A percentile compares a stretch with the other conserved stretches of the same genome.
phyloP scores from a whole-genome alignment of 2,113 vertebrate genomes.

The Pseudonaja textilis region DNA sequence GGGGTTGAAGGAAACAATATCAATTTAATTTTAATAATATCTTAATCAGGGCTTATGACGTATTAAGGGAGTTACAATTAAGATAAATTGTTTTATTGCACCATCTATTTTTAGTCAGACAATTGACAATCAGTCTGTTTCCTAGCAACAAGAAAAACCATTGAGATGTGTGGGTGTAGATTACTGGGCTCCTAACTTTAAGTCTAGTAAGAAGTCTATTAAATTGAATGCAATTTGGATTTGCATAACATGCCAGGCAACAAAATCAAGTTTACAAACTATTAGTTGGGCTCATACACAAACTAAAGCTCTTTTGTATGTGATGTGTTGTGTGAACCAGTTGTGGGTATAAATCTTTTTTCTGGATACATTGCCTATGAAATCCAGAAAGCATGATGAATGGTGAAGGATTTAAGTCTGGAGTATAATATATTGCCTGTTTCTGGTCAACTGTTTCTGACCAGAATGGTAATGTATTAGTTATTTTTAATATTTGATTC shows the following conservation, averaged over 20 bases:
- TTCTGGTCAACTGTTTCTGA: not conserved
- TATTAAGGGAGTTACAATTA: not conserved
- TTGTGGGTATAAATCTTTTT: not conserved
- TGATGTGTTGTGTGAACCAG: not conserved
- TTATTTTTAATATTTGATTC: not conserved
- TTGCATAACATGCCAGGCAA: not conserved
- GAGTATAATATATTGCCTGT: not conserved
- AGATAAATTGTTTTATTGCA: not conserved
- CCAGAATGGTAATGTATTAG: not conserved
- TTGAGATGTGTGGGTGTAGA: not conserved
- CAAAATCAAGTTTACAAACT: not conserved
- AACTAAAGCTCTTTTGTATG: not conserved
- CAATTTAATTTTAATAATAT: rapidly evolving
- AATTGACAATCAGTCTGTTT: not conserved
- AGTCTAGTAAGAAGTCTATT: not conserved
- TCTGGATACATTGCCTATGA: not conserved
- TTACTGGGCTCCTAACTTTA: not conserved
- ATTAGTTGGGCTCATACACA: not conserved
- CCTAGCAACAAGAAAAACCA: not conserved
- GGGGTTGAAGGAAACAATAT: not conserved
- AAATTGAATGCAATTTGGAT: not conserved
- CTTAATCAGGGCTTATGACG: not conserved
- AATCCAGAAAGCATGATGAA: not conserved
- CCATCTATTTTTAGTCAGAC: conserved; percentile 5
- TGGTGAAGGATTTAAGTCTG: not conserved